Conservation (phyloP, 2,797 vertebrate species). For the Bradypodion ventrale region DNA sequence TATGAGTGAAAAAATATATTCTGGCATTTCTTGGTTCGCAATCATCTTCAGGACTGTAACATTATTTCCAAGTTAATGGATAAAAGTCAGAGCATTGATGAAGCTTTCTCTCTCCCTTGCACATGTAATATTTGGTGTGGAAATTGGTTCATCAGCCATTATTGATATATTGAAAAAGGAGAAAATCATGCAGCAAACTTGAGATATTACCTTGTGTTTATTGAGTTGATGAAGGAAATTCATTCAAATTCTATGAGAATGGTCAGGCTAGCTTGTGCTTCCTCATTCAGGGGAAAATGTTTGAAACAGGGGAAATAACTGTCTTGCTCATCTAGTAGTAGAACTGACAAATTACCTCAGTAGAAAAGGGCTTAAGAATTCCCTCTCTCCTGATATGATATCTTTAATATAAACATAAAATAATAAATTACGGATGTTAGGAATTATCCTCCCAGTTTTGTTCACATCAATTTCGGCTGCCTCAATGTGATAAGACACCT, state of each 20-base stretch:
- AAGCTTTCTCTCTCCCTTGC: constrained; percentile 39
- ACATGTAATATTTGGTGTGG: constrained; percentile 37
- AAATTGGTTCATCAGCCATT: constrained; percentile 47
- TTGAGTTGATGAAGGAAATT: constrained; percentile 50
- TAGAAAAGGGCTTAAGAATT: not conserved
- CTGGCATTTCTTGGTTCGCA: constrained; percentile 46
- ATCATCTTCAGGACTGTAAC: constrained; percentile 47
- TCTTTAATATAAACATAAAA: too few relatives aligned
- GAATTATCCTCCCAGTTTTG: too few relatives aligned
- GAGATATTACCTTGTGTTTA: constrained; percentile 53
- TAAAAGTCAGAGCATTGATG: constrained; percentile 47
- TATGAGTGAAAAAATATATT: constrained; percentile 47
- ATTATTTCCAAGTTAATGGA: constrained; percentile 54
- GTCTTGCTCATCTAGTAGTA: not conserved
- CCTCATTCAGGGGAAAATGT: not conserved
- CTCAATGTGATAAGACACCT: not conserved
- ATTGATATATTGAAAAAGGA: constrained; percentile 46
- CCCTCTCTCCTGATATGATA: too few relatives aligned
- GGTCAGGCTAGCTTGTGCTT: constrained; percentile 52
- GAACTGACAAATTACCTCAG: not conserved
- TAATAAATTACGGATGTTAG: too few relatives aligned
- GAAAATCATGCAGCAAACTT: not conserved
- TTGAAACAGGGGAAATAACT: constrained; percentile 25
- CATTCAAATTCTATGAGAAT: constrained; percentile 52
- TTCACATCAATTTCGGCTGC: too few relatives aligned